Percentiles rank a stretch among this genome's conserved stretches.
Evolutionary conservation across 2,797 vertebrate genomes (phyloP).

Genomic region (Macrochelys suwanniensis): DNA sequence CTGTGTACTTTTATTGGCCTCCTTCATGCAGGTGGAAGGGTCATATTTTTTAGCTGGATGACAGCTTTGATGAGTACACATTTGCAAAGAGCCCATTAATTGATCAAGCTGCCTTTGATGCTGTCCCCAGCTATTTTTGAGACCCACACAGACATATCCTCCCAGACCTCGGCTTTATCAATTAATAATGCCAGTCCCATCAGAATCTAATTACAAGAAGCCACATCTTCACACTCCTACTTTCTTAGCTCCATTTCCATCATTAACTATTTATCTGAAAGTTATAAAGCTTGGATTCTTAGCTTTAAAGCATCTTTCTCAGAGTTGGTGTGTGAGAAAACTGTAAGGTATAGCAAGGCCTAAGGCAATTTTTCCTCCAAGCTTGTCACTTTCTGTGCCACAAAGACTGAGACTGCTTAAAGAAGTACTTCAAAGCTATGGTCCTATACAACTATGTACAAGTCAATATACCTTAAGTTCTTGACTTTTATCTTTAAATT

Average conservation of each 20-base stretch:
- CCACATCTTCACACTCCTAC: slow-evolving; percentile 92
- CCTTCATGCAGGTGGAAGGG: slow-evolving; percentile 87
- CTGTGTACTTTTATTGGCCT: slow-evolving; percentile 88
- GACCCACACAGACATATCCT: slow-evolving; percentile 90
- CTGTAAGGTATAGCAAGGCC: slow-evolving; percentile 83
- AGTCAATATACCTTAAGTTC: slow-evolving; percentile 91
- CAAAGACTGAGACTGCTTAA: slow-evolving; percentile 82
- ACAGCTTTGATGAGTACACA: slow-evolving; percentile 96
- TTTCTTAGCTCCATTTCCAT: slow-evolving; percentile 89
- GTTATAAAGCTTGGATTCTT: slow-evolving; percentile 87
- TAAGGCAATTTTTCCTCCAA: slow-evolving; percentile 86
- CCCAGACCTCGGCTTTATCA: slow-evolving; percentile 94
- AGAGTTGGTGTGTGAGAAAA: slow-evolving; percentile 79
- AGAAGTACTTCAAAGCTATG: slow-evolving; percentile 82
- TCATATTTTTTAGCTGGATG: slow-evolving; percentile 90
- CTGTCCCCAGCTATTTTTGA: slow-evolving; percentile 93
- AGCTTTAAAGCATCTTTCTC: slow-evolving; percentile 86
- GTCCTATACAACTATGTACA: slow-evolving; percentile 73
- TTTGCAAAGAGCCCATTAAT: slow-evolving; percentile 95
- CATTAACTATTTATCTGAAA: slow-evolving; percentile 99
- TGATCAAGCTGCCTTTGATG: slow-evolving; percentile 98
- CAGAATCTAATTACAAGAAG: slow-evolving; percentile 96
- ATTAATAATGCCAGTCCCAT: slow-evolving; percentile 98
- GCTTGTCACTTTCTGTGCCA: slow-evolving; percentile 86
- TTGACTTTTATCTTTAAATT: slow-evolving; percentile 89